A percentile compares a stretch with the other conserved stretches of the same genome.
Conservation (phyloP, 1,140 invertebrate species). For the Philaenus spumarius region DNA sequence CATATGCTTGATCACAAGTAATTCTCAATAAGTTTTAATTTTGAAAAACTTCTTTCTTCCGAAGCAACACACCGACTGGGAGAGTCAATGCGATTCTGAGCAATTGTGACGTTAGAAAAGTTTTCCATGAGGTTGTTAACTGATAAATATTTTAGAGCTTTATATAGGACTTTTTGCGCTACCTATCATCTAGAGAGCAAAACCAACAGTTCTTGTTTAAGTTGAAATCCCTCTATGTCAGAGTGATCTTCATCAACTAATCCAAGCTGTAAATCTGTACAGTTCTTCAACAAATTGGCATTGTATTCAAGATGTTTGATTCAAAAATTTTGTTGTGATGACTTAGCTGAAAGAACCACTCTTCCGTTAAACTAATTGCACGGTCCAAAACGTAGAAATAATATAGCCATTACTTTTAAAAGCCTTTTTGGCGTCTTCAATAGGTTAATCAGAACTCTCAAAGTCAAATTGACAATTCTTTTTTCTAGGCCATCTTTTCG, state of each 20-base stretch:
- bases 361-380: neutral
- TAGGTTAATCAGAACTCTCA: conserved; percentile 13
- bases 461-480: conserved; percentile 7
- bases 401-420: conserved; percentile 15
- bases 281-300: neutral
- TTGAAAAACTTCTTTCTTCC: too few species aligned
- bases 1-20: neutral
- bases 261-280: neutral
- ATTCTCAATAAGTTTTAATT: too few species aligned
- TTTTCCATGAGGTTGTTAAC: neutral
- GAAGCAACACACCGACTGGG: neutral
- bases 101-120: neutral
- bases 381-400: conserved; percentile 11
- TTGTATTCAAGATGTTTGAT: neutral
- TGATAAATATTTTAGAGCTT: neutral
- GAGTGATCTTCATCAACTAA: neutral
- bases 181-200: neutral
- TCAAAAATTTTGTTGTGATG: neutral
- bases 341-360: neutral
- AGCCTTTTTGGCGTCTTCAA: neutral
- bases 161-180: neutral
- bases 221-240: neutral
- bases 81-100: conserved; percentile 1
- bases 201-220: neutral
- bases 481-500: conserved; percentile 1